A percentile compares a stretch with the other conserved stretches of the same genome.
Evolutionary conservation across 2,888 invertebrate genomes (phyloP).

Genomic region (Eristalis tenax): DNA sequence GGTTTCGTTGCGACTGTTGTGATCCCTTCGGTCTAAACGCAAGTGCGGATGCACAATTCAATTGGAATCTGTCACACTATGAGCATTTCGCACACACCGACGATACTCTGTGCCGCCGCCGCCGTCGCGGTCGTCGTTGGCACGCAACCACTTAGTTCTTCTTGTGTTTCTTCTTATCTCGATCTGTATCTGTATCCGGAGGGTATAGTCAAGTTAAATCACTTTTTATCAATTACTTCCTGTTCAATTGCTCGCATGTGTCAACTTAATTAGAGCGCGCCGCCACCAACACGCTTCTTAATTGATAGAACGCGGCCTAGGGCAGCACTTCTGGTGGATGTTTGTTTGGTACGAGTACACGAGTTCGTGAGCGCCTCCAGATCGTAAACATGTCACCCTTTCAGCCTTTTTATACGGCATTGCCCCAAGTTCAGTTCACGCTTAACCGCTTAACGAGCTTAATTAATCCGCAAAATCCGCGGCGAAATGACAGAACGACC

Average conservation of each 20-base stretch:
- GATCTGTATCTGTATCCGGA: constrained; percentile 7
- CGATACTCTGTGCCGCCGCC: neutral
- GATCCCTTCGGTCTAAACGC: constrained; percentile 55
- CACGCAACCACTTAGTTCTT: constrained; percentile 40
- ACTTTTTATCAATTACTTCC: constrained; percentile 72
- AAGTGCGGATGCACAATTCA: constrained; percentile 68
- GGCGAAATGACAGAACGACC: constrained; percentile 7
- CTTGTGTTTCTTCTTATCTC: constrained; percentile 28
- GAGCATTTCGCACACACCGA: constrained; percentile 17
- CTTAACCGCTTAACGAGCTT: constrained; percentile 29
- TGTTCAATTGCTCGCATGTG: constrained; percentile 72
- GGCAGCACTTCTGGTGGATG: constrained; percentile 2
- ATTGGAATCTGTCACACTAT: constrained; percentile 66
- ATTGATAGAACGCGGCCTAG: constrained; percentile 56
- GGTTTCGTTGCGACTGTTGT: neutral
- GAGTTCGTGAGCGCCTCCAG: neutral
- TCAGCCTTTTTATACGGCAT: neutral
- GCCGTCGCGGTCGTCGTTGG: constrained; percentile 8
- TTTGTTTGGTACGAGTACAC: neutral
- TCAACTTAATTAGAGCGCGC: constrained; percentile 72
- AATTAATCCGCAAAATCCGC: constrained; percentile 66
- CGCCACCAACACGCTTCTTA: constrained; percentile 72
- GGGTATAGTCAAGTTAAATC: constrained; percentile 57
- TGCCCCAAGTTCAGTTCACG: neutral
- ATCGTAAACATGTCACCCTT: neutral